Base-by-base conservation (phyloP, 2,113 vertebrate genomes). In the Circaetus cinerascens region DNA sequence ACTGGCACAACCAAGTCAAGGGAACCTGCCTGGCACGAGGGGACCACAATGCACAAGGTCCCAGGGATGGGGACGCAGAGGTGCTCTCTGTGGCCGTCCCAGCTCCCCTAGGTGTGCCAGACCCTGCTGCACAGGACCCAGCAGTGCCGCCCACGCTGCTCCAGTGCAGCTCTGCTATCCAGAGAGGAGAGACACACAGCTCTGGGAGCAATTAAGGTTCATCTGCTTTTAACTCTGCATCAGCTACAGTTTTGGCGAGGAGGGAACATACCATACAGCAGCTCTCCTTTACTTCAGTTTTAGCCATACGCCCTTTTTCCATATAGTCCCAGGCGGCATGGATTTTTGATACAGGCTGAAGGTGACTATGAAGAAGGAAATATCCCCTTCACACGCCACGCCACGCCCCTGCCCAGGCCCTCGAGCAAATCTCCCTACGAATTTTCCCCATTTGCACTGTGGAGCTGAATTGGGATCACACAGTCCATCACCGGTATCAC, bases 41-140 rank as follows among this genome's bases (percentile, higher is more conserved):
- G 38, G 22, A 75, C 55, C 3, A 1, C 72, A 36, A 11, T 0
- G 3, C 2, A 6, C 56, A 64, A 21, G 26, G 30, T 9, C 25
- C 27, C 3, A 2, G 18, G 29, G 40, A 50, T 21, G 3, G 19
- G 25, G 66, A 25, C 9, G 45, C 53, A 69, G 20, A 56, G 30
- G 50, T 60, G 51, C 69, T 68, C 45, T 19, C 68, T 15, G 8
- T 2, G 2, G 25, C 43, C 2, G 2, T 45, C 38, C 72, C 0
- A 0, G 29, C 13, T 83, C 11, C 26, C 14, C 32, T 2, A 9
- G 9, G 2, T 2, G 4, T 5, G 18, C 48, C 7, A 2, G 23
- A 57, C 32, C 15, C 17, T 38, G 30, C 59, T 63, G 36, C 15
- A 16, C 45, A 68, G 50, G 19, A 89, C 21, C 18, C n/a, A 56